Percentiles rank a stretch among this genome's conserved stretches.
These are phyloP conservation scores for Thermophis baileyi DNA, from an alignment of 2,113 vertebrate species.

Conservation along the genomic window DNA sequence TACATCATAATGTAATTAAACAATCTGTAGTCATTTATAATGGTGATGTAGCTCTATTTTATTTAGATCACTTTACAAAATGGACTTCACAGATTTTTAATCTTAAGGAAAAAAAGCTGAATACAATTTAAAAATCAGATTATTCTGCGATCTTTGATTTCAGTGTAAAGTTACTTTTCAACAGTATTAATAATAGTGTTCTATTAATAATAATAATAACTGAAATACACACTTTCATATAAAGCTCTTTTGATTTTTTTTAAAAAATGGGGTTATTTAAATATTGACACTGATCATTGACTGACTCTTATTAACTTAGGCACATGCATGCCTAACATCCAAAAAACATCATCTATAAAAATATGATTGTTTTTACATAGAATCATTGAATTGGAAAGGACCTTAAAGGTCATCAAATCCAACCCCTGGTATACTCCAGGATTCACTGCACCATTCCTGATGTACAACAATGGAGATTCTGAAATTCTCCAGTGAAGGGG, in stretches of 20 bases:
- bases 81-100: slow-evolving; percentile 29
- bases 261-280: not conserved
- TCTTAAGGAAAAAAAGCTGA: not conserved
- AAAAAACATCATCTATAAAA: not conserved
- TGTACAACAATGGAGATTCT: not conserved
- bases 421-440: not conserved
- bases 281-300: not conserved
- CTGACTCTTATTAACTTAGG: not conserved
- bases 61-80: not conserved
- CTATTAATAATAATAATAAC: not conserved
- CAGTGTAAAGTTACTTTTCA: not conserved
- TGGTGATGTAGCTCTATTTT: not conserved
- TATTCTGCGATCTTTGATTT: not conserved
- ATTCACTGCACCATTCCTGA: not conserved
- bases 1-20: not conserved
- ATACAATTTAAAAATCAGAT: not conserved
- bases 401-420: not conserved
- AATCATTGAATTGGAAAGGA: not conserved
- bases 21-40: not conserved
- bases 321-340: not conserved
- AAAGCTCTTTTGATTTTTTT: slow-evolving; percentile 17
- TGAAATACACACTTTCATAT: slow-evolving; percentile 13
- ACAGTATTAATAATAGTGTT: not conserved
- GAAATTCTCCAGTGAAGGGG: not conserved
- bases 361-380: not conserved